Conservation (phyloP, 2,113 vertebrate genomes). For the Syrmaticus mikado region DNA sequence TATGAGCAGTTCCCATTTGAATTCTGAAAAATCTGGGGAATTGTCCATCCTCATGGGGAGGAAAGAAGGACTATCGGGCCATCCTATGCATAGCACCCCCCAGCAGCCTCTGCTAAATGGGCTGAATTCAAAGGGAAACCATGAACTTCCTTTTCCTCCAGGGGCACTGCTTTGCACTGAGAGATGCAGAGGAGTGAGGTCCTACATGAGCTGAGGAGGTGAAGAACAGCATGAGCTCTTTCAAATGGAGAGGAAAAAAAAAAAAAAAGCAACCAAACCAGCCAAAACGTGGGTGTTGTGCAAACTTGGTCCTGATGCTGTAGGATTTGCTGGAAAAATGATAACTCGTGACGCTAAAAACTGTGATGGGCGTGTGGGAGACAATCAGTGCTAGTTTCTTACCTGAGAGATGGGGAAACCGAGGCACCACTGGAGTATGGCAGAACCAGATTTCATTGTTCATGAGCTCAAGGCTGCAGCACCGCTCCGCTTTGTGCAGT, state of each 20-base stretch:
- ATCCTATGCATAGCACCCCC: background rate
- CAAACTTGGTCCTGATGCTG: fast-evolving
- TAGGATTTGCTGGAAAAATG: background rate
- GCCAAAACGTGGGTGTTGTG: fast-evolving
- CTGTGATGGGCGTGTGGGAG: background rate
- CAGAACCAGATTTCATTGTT: background rate
- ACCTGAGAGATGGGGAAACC: background rate
- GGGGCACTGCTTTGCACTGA: background rate
- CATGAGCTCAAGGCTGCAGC: background rate
- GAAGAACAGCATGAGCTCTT: background rate
- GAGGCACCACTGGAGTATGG: background rate
- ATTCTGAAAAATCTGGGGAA: background rate
- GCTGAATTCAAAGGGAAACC: background rate
- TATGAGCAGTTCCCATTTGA: background rate
- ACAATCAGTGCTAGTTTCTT: background rate
- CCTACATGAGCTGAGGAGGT: background rate
- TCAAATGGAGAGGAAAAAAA: background rate
- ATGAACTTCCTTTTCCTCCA: background rate
- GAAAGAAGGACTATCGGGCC: background rate
- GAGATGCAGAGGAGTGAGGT: background rate
- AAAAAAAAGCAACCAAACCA: background rate
- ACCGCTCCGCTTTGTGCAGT: background rate
- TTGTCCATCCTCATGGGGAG: fast-evolving
- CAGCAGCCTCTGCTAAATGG: fast-evolving
- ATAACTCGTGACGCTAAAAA: background rate